Base-by-base conservation (phyloP, 2,113 vertebrate species). In the Ploceus nigricollis region DNA sequence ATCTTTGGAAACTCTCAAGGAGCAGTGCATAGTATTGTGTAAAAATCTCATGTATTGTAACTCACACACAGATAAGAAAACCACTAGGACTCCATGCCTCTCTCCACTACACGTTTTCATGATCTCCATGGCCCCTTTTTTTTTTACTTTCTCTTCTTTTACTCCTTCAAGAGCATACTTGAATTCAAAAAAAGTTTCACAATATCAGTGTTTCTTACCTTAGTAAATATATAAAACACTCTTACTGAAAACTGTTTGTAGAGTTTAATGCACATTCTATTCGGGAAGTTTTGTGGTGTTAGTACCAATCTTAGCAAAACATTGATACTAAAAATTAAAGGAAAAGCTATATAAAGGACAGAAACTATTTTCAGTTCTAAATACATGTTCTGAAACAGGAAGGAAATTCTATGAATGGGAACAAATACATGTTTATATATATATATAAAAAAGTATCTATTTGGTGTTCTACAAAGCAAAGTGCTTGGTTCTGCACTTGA, bases 131-230 rank as follows among this genome's bases (percentile, higher is more conserved):
- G 6, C 22, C 60, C 37, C 18, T 39, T 69, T 80, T 48, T 80
- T 48, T 39, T 21, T 40, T 3, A 5, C 0, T 50, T 71, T 83
- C 13, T 79, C 30, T 87, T 11, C 8, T 37, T 88, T 71, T 71
- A 24, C 15, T 28, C 18, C 16, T 11, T 47, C 39, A 68, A 66
- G 30, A 68, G n/a, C 1, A 1, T 44, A 33, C 20, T 44, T 57
- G 42, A 66, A 28, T 91, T 57, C 0, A 12, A 53, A 37, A 15
- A 61, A 31, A 23, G 15, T 24, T 61, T 66, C 45, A 40, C 15
- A 35, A 6, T 44, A 3, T 63, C 54, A 45, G 0, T 3, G 1
- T 51, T 51, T 7, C 4, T 13, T 45, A 5, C 16, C 51, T 89
- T 22, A 39, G 21, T 35, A 83, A 76, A 87, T 66, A 57, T 6